Conservation (phyloP, 2,797 vertebrate species). For the Lycodopsis pacificus region DNA sequence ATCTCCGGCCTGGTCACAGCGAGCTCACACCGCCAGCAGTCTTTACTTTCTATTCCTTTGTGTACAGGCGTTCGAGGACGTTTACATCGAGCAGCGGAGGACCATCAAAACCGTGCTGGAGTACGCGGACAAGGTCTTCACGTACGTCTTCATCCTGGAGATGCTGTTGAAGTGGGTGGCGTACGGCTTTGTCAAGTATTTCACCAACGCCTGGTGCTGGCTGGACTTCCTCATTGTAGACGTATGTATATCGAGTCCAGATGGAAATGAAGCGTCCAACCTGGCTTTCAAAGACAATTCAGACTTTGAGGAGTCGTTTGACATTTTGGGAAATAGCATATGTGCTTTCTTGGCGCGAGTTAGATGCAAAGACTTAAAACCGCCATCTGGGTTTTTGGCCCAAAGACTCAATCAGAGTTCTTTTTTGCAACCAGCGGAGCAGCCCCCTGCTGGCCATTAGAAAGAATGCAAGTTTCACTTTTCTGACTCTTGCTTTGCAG, state of each 20-base stretch:
- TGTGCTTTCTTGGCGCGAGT: background rate
- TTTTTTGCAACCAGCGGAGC: no score
- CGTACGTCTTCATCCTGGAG: conserved; percentile 97
- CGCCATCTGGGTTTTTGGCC: background rate
- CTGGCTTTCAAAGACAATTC: background rate
- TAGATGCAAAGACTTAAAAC: background rate
- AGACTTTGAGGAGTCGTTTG: background rate
- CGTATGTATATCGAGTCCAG: conserved; percentile 84
- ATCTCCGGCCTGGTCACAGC: background rate
- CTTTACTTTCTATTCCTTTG: background rate
- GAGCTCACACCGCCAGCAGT: background rate
- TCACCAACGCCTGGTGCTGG: conserved; percentile 99
- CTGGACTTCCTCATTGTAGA: conserved; percentile 98
- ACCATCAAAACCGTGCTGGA: conserved; percentile 95
- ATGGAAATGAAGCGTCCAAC: background rate
- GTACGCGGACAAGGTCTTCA: conserved; percentile 98
- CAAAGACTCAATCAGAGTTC: background rate
- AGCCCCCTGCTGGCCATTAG: background rate
- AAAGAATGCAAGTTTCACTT: background rate
- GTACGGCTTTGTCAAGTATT: conserved; percentile 97
- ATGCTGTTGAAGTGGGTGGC: conserved; percentile 99
- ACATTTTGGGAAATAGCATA: background rate
- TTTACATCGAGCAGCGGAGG: conserved; percentile 95
- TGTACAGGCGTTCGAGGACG: conserved; percentile 94
- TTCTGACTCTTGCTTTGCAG: background rate